phyloP scores from a whole-genome alignment of 2,888 invertebrate species.

The Acanthacorydalis orientalis region DNA sequence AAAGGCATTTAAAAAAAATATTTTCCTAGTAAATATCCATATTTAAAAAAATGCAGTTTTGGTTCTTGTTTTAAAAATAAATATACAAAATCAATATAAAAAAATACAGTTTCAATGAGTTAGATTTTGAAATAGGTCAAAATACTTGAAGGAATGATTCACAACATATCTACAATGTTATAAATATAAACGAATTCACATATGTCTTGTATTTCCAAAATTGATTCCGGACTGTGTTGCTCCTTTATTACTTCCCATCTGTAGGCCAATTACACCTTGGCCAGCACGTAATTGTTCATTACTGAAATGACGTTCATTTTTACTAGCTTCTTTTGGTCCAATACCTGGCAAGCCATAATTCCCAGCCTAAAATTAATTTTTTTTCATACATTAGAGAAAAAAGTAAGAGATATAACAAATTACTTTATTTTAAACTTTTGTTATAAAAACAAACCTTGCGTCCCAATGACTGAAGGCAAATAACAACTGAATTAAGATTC shows the following conservation, averaged over 20 bases:
- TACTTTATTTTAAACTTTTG: not conserved
- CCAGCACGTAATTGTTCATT: slow-evolving; percentile 90
- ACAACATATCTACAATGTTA: not conserved
- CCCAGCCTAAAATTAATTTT: slow-evolving; percentile 40
- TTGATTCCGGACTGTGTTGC: slow-evolving; percentile 93
- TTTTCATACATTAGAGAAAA: slow-evolving; percentile 3
- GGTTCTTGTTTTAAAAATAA: too few species aligned
- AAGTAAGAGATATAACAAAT: not conserved
- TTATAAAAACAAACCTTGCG: slow-evolving; percentile 52
- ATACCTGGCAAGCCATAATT: slow-evolving; percentile 74
- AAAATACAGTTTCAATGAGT: too few species aligned
- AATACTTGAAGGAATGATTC: too few species aligned
- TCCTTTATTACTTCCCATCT: slow-evolving; percentile 96
- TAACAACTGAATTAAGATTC: slow-evolving; percentile 90
- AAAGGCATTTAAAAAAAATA: too few species aligned
- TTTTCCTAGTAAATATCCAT: too few species aligned
- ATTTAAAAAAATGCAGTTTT: too few species aligned
- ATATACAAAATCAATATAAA: too few species aligned
- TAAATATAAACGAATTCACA: slow-evolving; percentile 41
- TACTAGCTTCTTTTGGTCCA: slow-evolving; percentile 93
- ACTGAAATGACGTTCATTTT: slow-evolving; percentile 83
- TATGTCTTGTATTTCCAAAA: slow-evolving; percentile 93
- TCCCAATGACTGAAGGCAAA: slow-evolving; percentile 85
- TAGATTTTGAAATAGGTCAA: too few species aligned
- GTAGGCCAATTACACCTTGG: slow-evolving; percentile 82